Evolutionary conservation across 2,113 vertebrate species (phyloP).

Genomic region (Archocentrus centrarchus): DNA sequence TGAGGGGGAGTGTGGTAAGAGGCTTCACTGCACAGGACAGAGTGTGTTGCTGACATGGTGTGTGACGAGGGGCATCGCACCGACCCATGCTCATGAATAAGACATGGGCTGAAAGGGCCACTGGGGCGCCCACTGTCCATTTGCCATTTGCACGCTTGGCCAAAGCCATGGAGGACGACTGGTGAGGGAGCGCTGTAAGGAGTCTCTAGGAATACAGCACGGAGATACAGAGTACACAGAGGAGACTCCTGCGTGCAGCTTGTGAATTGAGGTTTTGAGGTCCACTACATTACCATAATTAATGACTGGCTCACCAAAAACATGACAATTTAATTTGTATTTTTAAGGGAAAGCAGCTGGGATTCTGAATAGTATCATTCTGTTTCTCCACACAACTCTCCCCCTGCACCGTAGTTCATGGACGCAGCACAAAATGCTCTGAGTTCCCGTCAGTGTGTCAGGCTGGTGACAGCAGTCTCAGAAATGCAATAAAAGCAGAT

Average conservation of each 20-base stretch:
- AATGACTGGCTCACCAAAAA: constrained; percentile 41
- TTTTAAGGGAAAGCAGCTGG: constrained; percentile 51
- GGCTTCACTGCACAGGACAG: constrained; percentile 45
- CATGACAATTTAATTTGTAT: constrained; percentile 53
- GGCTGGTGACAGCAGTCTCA: constrained; percentile 20
- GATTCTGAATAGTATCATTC: constrained; percentile 30
- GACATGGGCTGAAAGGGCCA: constrained; percentile 69
- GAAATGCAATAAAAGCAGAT: constrained; percentile 11
- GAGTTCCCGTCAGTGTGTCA: background rate
- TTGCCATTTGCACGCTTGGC: constrained; percentile 81
- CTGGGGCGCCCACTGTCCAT: constrained; percentile 70
- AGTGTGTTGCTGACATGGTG: constrained; percentile 72
- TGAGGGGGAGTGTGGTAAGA: constrained; percentile 40
- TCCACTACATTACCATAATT: constrained; percentile 59
- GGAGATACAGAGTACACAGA: constrained; percentile 51
- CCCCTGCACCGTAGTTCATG: background rate
- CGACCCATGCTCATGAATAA: constrained; percentile 80
- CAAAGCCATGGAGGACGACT: constrained; percentile 70
- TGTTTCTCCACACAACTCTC: background rate
- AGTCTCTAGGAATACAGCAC: constrained; percentile 51
- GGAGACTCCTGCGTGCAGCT: constrained; percentile 45
- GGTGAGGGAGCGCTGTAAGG: constrained; percentile 56
- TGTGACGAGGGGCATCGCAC: constrained; percentile 66
- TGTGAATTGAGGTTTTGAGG: constrained; percentile 56
- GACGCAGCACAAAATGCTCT: constrained; percentile 10